Evolutionary conservation across 2,113 vertebrate species (phyloP), one percentile per base, ranked within the genome.

Genomic region (Pan paniscus): DNA sequence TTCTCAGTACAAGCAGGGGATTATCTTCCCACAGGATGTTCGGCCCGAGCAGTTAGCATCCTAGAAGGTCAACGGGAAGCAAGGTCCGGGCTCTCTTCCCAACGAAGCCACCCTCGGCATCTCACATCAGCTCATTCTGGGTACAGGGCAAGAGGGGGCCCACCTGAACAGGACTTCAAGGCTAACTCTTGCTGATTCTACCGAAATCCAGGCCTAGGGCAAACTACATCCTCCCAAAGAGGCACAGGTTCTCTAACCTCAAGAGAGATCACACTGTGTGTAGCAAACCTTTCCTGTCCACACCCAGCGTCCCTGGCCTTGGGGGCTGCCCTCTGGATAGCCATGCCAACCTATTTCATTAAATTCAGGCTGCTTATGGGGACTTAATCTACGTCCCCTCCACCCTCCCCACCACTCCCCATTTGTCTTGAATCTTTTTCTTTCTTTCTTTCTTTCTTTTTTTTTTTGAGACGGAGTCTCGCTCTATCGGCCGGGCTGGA

Each of bases 401-500:
- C 6, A 55, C n/a, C 83, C 50, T 72, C 23, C 32, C 38, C 30
- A 8, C 52, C 18, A 55, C 52, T 20, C 18, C 52, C 6, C 52
- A 27, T 10, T 30, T 68, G 27, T 38, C 70, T 30, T 43, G 18
- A n/a, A 57, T 90, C 64, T 76, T 48, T 64, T 43, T 32, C 46
- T 18, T 73, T 88, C 89, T 35, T 6, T 55, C 38, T 38, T 38
- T 38, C 38, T 52, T 6, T 52, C 17, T 55, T 55, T 52, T 17
- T 52, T 55, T 55, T 55, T 55, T 55, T 55, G 52, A 55, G 17
- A 55, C 17, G 2, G 52, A 18, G 17, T 55, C 52, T 55, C 2
- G 2, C 52, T 55, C 0, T 7, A 6, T 55, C 0, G 0, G 0
- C 18, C 17, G 20, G 17, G 52, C 52, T 55, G 52, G 17, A 7